Evolutionary conservation across 2,797 vertebrate genomes (phyloP).

Genomic region (Amblyopsis hoosieri): DNA sequence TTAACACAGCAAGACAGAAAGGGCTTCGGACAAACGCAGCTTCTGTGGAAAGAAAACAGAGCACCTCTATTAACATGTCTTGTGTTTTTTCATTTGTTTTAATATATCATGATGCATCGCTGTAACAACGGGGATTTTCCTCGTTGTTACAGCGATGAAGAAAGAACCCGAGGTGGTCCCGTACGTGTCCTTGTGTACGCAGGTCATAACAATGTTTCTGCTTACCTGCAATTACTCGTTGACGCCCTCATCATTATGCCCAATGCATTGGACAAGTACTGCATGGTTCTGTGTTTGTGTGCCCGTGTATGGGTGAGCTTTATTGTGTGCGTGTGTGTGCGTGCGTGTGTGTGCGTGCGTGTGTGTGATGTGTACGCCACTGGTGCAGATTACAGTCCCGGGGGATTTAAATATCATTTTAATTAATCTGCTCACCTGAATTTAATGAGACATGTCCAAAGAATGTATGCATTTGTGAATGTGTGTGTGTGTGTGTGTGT

Average conservation of each 20-base stretch:
- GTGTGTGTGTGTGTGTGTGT: slow-evolving; percentile 28
- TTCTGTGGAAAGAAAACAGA: background rate
- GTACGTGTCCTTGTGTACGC: slow-evolving; percentile 17
- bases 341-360: slow-evolving; percentile 18
- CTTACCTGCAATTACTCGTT: slow-evolving; percentile 36
- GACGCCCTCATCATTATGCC: slow-evolving; percentile 10
- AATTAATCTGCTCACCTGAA: slow-evolving; percentile 76
- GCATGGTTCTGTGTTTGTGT: background rate
- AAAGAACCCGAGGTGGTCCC: background rate
- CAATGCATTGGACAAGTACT: slow-evolving; percentile 12
- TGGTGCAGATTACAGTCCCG: slow-evolving; percentile 60
- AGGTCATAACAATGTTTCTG: slow-evolving; percentile 37
- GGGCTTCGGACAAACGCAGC: slow-evolving; percentile 3
- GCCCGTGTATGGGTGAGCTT: background rate
- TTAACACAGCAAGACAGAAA: slow-evolving; percentile 18
- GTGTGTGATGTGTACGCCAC: slow-evolving; percentile 39
- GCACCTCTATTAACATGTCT: slow-evolving; percentile 17
- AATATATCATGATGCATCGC: background rate
- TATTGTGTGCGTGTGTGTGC: slow-evolving; percentile 9
- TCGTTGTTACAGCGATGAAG: background rate
- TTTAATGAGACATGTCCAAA: slow-evolving; percentile 73
- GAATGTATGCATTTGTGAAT: slow-evolving; percentile 39
- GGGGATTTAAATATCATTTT: slow-evolving; percentile 75
- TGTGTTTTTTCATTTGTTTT: background rate
- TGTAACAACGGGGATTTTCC: background rate